These are phyloP conservation scores for Heliconius eleuchia DNA, from an alignment of 1,140 invertebrate species.

Conservation along the genomic window DNA sequence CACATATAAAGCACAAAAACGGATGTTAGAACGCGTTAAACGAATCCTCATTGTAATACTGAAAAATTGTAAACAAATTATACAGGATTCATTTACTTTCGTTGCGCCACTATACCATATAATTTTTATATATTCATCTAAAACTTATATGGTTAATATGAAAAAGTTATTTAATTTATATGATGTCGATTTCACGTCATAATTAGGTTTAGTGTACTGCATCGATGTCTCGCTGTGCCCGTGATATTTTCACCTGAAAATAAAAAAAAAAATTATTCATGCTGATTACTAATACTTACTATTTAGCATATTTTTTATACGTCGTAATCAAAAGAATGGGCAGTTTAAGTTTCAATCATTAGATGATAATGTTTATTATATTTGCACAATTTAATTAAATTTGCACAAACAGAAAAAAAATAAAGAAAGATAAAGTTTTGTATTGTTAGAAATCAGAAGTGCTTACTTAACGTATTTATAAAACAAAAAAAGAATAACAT, in stretches of 20 bases:
- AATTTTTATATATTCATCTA: slow-evolving; percentile 5
- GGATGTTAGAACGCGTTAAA: neutral
- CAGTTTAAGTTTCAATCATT: too few relatives aligned
- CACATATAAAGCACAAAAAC: neutral
- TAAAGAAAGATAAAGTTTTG: too few relatives aligned
- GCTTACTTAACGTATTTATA: too few relatives aligned
- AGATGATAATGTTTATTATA: too few relatives aligned
- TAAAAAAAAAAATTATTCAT: too few relatives aligned
- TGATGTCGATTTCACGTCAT: neutral
- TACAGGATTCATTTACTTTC: neutral
- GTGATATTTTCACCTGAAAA: slow-evolving; percentile 90
- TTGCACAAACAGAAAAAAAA: too few relatives aligned
- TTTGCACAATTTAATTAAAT: too few relatives aligned
- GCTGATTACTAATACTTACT: too few relatives aligned
- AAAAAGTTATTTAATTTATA: neutral
- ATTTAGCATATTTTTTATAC: too few relatives aligned
- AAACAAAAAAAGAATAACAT: too few relatives aligned
- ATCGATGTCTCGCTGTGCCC: slow-evolving; percentile 95
- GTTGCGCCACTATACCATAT: neutral
- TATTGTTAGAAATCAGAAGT: too few relatives aligned
- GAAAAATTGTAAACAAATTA: slow-evolving; percentile 3
- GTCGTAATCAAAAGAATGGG: too few relatives aligned
- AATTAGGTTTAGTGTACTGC: slow-evolving; percentile 77
- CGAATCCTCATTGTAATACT: slow-evolving; percentile 8
- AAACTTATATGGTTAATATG: neutral